Percentiles rank a stretch among this genome's conserved stretches.
These are phyloP conservation scores for Thaleichthys pacificus DNA, from an alignment of 2,797 vertebrate genomes.

Conservation along the genomic window DNA sequence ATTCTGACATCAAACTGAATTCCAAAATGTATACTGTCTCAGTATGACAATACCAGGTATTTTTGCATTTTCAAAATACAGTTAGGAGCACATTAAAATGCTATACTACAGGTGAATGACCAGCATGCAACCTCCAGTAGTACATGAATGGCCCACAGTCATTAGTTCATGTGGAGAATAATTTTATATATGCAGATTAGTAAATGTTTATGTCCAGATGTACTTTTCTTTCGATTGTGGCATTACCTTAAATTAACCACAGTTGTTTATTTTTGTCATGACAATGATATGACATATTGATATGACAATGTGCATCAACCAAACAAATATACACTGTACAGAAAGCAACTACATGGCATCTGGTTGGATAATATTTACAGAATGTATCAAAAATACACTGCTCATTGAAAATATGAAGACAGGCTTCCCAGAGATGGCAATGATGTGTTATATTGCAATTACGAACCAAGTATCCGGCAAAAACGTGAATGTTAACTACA, in stretches of 20 bases:
- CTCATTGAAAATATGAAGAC: neutral
- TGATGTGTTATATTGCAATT: neutral
- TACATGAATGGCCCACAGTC: neutral
- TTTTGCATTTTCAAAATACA: neutral
- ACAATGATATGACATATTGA: no score
- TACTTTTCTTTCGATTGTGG: neutral
- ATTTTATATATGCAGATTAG: neutral
- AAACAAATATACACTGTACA: neutral
- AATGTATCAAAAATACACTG: constrained; percentile 36
- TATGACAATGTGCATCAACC: neutral
- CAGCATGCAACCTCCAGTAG: constrained; percentile 1
- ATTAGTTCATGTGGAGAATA: neutral
- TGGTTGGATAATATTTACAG: neutral
- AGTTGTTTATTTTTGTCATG: neutral
- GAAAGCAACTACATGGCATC: neutral
- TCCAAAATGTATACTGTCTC: neutral
- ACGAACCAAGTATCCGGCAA: neutral
- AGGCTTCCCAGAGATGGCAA: neutral
- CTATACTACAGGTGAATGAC: constrained; percentile 2
- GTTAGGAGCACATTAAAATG: neutral
- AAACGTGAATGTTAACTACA: neutral
- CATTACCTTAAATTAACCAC: neutral
- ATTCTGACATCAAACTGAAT: neutral
- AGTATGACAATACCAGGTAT: neutral
- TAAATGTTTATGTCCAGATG: neutral